These are phyloP conservation scores for Macrophya alboannulata DNA, from an alignment of 2,888 invertebrate species.

Conservation along the genomic window DNA sequence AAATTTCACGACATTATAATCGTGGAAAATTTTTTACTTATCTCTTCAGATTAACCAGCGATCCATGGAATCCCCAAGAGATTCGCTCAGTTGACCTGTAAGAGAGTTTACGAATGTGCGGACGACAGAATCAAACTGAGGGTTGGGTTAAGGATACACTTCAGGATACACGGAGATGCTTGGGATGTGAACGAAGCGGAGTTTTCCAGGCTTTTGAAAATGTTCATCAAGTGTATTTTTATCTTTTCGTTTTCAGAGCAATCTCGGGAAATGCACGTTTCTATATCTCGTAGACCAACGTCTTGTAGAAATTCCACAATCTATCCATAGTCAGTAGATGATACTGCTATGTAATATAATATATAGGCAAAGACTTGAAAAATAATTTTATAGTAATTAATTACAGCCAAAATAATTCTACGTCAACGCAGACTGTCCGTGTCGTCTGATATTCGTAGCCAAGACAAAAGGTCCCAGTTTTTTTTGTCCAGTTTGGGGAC, in stretches of 20 bases:
- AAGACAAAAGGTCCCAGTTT: neutral
- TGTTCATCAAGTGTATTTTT: neutral
- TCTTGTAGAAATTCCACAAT: neutral
- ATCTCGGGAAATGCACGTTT: slow-evolving; percentile 11
- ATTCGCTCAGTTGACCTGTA: slow-evolving; percentile 1
- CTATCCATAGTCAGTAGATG: neutral
- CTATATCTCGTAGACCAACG: neutral
- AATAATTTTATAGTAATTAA: slow-evolving; percentile 9
- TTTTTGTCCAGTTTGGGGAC: neutral
- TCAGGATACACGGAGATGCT: neutral
- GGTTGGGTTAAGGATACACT: slow-evolving; percentile 26
- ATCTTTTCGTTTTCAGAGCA: neutral
- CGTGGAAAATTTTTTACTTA: neutral
- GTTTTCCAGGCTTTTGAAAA: slow-evolving; percentile 21
- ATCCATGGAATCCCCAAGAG: neutral
- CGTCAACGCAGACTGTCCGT: neutral
- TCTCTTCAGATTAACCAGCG: neutral
- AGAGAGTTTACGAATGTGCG: slow-evolving; percentile 14
- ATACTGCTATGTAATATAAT: too few relatives aligned
- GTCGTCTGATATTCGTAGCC: slow-evolving; percentile 10
- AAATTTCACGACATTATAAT: neutral
- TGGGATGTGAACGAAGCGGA: slow-evolving; percentile 6
- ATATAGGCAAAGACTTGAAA: neutral
- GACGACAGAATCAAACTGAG: slow-evolving; percentile 10
- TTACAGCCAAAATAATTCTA: neutral